Evolutionary conservation across 2,888 invertebrate species (phyloP), one percentile per base, ranked within the genome.

Genomic region (Papilio elwesi): DNA sequence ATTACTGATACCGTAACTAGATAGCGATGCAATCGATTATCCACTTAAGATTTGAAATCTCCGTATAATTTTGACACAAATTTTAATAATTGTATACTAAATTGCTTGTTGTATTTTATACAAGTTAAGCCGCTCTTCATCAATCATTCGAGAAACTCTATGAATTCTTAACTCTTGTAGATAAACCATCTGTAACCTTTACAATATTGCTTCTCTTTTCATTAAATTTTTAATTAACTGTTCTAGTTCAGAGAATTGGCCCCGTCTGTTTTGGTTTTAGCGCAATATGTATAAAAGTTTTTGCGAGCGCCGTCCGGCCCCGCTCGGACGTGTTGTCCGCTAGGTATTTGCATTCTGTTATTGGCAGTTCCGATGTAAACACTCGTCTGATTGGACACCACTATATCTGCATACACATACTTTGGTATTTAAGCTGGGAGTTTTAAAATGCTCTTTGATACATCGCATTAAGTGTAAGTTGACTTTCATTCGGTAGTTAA

Each of bases 271-370:
- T 77, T 76, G 76, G 78, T 79, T 78, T 80, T 79, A 80, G 79
- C 78, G 78, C 80, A 80, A 83, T 82, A 82, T 80, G 80, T 80
- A 77, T 80, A 79, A 81, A 83, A 84, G 83, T 83, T 83, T 82
- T 84, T 82, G 76, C 78, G 73, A 72, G 76, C 76, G 78, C 68
- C 75, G 81, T 76, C 77, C 75, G 72, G 68, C 63, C 79, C 76
- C 72, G 64, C 74, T 70, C 70, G 80, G 81, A 81, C 82, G 81
- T 85, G 86, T 82, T 84, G 84, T 87, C 80, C 85, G 79, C 81
- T 86, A 83, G 80, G 82, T 91, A 91, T 92, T 92, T 92, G 90
- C 91, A 90, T 90, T 89, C 85, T 85, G 90, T 90, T 92, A 92
- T 92, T 90, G 90, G 88, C 86, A 85, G 85, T 86, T 81, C 82